Conservation (phyloP, 1,140 invertebrate genomes). For the Thrips palmi region DNA sequence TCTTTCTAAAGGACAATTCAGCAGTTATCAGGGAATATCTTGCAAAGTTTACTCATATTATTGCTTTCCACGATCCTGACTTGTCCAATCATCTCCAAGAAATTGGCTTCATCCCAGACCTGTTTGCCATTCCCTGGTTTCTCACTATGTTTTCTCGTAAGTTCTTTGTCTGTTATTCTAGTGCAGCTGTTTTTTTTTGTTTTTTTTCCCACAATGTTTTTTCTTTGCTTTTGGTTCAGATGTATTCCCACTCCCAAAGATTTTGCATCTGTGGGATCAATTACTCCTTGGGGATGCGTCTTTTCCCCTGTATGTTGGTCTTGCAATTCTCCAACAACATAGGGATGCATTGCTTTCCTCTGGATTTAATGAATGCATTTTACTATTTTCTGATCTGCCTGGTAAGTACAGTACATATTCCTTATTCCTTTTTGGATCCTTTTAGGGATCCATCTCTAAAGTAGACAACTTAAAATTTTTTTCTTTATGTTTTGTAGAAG, state of each 20-base stretch:
- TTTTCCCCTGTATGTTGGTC: constrained; percentile 86
- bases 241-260: constrained; percentile 95
- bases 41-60: constrained; percentile 88
- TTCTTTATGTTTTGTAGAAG: constrained; percentile 36
- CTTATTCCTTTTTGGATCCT: not conserved
- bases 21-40: constrained; percentile 94
- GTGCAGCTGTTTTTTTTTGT: constrained; percentile 3
- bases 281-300: constrained; percentile 82
- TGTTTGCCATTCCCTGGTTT: constrained; percentile 99
- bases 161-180: constrained; percentile 23
- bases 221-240: constrained; percentile 37
- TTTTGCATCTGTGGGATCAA: constrained; percentile 96
- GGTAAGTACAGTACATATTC: constrained; percentile 21
- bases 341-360: constrained; percentile 65
- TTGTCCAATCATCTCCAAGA: constrained; percentile 79
- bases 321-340: constrained; percentile 81
- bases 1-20: constrained; percentile 98
- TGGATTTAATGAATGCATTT: constrained; percentile 94
- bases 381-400: constrained; percentile 94
- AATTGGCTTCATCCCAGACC: constrained; percentile 91
- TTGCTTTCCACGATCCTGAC: constrained; percentile 87
- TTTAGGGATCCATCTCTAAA: not conserved
- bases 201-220: constrained; percentile 1
- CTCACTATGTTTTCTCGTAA: constrained; percentile 98
- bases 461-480: constrained; percentile 1